Conservation (phyloP, 2,113 vertebrate species). For the Sylvilagus bachmani region DNA sequence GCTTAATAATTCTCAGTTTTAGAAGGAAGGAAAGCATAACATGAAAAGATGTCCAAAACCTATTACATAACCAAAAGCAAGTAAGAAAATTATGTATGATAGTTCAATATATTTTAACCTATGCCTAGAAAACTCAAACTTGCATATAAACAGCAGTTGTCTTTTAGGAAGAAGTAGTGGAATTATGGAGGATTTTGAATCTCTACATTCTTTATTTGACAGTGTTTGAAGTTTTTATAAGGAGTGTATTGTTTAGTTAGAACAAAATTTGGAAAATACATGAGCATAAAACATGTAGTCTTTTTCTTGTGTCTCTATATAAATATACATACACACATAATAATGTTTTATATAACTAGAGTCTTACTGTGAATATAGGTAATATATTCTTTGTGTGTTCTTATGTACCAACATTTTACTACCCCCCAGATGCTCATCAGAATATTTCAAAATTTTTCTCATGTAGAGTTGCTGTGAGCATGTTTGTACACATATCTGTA, state of each 20-base stretch:
- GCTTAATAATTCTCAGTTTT: slow-evolving; percentile 46
- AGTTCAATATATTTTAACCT: not conserved
- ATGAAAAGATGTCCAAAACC: not conserved
- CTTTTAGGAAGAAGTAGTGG: not conserved
- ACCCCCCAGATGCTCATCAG: not conserved
- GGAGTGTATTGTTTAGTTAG: not conserved
- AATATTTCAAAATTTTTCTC: not conserved
- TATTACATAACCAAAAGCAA: slow-evolving; percentile 22
- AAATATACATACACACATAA: not conserved
- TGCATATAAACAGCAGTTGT: not conserved
- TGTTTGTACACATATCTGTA: not conserved
- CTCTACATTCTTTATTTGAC: not conserved
- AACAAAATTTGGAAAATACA: slow-evolving; percentile 33
- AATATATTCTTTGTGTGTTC: not conserved
- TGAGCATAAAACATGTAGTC: not conserved
- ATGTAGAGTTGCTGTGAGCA: not conserved
- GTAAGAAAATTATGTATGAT: not conserved
- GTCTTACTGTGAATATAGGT: not conserved
- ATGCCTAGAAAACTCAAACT: not conserved
- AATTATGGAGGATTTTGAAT: slow-evolving; percentile 26
- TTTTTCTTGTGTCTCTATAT: not conserved
- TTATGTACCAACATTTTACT: not conserved
- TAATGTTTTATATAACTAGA: not conserved
- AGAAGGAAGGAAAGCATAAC: slow-evolving; percentile 7
- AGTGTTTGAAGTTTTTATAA: slow-evolving; percentile 6